Evolutionary conservation across 2,797 vertebrate species (phyloP).

Genomic region (Acipenser oxyrinchus): DNA sequence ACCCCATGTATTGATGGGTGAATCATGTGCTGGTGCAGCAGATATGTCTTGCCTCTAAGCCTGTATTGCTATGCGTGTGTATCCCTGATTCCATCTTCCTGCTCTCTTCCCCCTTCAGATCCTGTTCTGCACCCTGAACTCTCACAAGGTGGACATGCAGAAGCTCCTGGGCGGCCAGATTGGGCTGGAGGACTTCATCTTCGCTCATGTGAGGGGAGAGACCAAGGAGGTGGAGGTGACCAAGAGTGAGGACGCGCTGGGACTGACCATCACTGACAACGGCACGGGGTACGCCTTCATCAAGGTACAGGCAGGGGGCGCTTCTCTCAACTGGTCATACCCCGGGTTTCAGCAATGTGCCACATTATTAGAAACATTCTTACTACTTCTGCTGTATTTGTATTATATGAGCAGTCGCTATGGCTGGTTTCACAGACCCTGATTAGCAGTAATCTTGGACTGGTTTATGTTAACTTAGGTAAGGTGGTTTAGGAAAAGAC

Average conservation of each 20-base stretch:
- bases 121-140: constrained; percentile 92
- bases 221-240: constrained; percentile 93
- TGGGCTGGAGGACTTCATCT: constrained; percentile 94
- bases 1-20: too few relatives aligned
- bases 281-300: constrained; percentile 94
- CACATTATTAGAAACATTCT: background rate
- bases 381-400: background rate
- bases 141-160: constrained; percentile 97
- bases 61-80: background rate
- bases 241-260: constrained; percentile 87
- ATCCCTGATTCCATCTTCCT: background rate
- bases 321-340: background rate
- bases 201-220: constrained; percentile 84
- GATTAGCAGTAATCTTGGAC: too few relatives aligned
- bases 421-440: too few relatives aligned
- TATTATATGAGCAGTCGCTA: background rate
- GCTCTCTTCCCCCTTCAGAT: constrained; percentile 57
- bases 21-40: too few relatives aligned
- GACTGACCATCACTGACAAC: constrained; percentile 93
- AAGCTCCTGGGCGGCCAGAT: constrained; percentile 93
- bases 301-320: constrained; percentile 57
- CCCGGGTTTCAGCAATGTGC: background rate
- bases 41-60: background rate
- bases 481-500: too few relatives aligned
- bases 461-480: too few relatives aligned